A percentile compares a stretch with the other conserved stretches of the same genome.
Evolutionary conservation across 2,888 invertebrate species (phyloP).

Genomic region (Chloromyia formosa): DNA sequence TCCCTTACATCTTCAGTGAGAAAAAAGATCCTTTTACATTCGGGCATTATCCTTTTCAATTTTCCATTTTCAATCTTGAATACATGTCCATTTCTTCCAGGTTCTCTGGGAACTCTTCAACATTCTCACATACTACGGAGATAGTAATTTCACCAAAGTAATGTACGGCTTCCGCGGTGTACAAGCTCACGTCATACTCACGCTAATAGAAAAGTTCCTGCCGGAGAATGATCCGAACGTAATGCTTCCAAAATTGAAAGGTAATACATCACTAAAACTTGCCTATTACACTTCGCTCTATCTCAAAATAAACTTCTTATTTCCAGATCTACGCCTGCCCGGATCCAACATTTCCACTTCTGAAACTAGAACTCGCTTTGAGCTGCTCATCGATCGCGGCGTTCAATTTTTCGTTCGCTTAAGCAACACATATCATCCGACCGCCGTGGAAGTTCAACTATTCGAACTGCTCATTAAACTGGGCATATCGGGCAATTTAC

Average conservation of each 20-base stretch:
- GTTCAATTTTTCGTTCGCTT: constrained; percentile 60
- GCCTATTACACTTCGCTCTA: not conserved
- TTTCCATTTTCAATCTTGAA: too few relatives aligned
- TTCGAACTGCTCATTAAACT: constrained; percentile 60
- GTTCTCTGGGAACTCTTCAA: constrained; percentile 63
- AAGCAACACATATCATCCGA: constrained; percentile 56
- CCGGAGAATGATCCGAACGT: constrained; percentile 37
- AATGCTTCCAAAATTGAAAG: constrained; percentile 51
- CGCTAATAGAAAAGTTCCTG: constrained; percentile 56
- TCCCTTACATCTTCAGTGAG: too few relatives aligned
- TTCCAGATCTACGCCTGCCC: constrained; percentile 46
- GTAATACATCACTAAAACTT: constrained; percentile 47
- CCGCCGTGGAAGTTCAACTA: constrained; percentile 58
- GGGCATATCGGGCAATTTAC: constrained; percentile 59
- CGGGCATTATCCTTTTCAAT: too few relatives aligned
- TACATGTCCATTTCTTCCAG: too few relatives aligned
- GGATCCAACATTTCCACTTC: constrained; percentile 56
- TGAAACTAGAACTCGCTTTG: constrained; percentile 61
- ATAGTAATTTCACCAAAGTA: constrained; percentile 56
- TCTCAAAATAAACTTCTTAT: not conserved
- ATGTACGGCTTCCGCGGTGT: constrained; percentile 59
- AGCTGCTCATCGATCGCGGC: constrained; percentile 61
- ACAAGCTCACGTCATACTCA: constrained; percentile 58
- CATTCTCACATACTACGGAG: constrained; percentile 59
- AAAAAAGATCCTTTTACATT: too few relatives aligned